phyloP scores from a whole-genome alignment of 1,140 invertebrate species.

The Thaumetopoea pityocampa region DNA sequence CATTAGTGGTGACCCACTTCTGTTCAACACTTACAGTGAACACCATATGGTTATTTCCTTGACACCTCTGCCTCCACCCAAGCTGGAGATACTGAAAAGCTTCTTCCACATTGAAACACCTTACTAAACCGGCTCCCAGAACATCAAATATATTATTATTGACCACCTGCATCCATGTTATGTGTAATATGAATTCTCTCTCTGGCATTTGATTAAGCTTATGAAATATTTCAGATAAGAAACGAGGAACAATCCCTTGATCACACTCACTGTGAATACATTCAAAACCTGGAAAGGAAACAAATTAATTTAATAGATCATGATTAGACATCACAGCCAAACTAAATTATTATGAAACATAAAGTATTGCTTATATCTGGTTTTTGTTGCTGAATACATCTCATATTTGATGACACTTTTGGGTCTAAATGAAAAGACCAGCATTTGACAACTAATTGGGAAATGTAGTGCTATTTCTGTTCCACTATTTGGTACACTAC shows the following conservation, averaged over 20 bases:
- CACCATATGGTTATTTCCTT: slow-evolving; percentile 76
- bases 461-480: too few relatives aligned
- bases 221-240: slow-evolving; percentile 84
- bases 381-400: too few relatives aligned
- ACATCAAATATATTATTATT: slow-evolving; percentile 77
- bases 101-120: slow-evolving; percentile 74
- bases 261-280: slow-evolving; percentile 82
- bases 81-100: slow-evolving; percentile 76
- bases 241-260: slow-evolving; percentile 85
- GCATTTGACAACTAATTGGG: too few relatives aligned
- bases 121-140: slow-evolving; percentile 74
- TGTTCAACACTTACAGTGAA: slow-evolving; percentile 83
- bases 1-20: slow-evolving; percentile 79
- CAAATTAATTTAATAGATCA: neutral
- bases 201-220: slow-evolving; percentile 78
- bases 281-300: slow-evolving; percentile 75
- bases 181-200: slow-evolving; percentile 77
- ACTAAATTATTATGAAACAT: too few relatives aligned
- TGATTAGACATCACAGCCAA: neutral
- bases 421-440: too few relatives aligned
- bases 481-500: too few relatives aligned
- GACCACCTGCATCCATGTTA: slow-evolving; percentile 81
- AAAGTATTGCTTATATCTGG: too few relatives aligned
- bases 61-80: slow-evolving; percentile 60
- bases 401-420: too few relatives aligned